Evolutionary conservation across 1,140 invertebrate species (phyloP).

Genomic region (Drosophila athabasca): DNA sequence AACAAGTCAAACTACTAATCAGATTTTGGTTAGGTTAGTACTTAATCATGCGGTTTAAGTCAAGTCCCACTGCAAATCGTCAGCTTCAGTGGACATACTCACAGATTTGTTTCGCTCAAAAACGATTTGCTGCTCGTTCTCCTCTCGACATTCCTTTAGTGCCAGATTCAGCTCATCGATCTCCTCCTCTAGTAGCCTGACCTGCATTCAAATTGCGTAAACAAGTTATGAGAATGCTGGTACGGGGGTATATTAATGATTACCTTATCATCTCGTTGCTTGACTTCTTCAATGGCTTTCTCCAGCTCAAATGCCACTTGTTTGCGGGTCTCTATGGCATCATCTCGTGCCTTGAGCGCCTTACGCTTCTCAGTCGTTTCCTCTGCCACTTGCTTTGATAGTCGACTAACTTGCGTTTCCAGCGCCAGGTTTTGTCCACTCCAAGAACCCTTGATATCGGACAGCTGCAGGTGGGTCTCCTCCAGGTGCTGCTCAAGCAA

Average conservation of each 20-base stretch:
- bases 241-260: neutral
- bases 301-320: constrained; percentile 88
- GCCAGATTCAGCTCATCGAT: constrained; percentile 87
- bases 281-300: constrained; percentile 88
- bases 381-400: constrained; percentile 91
- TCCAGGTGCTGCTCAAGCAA: constrained; percentile 90
- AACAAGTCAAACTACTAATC: constrained; percentile 16
- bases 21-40: constrained; percentile 39
- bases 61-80: constrained; percentile 69
- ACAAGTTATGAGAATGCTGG: neutral
- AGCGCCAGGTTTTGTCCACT: constrained; percentile 93
- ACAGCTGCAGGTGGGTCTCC: constrained; percentile 92
- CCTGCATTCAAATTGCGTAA: constrained; percentile 63
- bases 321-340: constrained; percentile 87
- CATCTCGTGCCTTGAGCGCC: constrained; percentile 88
- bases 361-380: constrained; percentile 90
- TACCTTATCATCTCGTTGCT: constrained; percentile 89
- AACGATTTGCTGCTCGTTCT: constrained; percentile 87
- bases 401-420: constrained; percentile 91
- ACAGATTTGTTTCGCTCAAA: constrained; percentile 87
- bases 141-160: constrained; percentile 86
- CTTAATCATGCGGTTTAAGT: constrained; percentile 20
- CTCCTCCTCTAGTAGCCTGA: constrained; percentile 86
- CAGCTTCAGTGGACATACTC: constrained; percentile 85
- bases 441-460: constrained; percentile 95